These are phyloP conservation scores for Andrena camellia DNA, from an alignment of 2,888 invertebrate genomes.

Conservation along the genomic window DNA sequence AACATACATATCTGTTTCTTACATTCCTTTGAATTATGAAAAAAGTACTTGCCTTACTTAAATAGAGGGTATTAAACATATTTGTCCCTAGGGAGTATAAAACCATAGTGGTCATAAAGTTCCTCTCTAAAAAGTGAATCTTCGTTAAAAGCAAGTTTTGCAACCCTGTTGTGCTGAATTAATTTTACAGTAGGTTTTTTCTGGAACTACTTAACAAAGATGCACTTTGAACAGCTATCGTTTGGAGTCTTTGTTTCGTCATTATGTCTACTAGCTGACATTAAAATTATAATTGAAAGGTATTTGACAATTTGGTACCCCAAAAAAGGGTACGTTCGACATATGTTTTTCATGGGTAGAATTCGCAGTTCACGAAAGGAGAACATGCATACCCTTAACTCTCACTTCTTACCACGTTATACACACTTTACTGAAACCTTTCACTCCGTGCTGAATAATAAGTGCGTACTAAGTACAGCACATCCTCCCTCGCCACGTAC, in stretches of 20 bases:
- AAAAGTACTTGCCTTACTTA: slow-evolving; percentile 4
- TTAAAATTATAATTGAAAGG: too few species aligned
- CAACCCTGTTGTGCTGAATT: background rate
- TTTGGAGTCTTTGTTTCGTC: background rate
- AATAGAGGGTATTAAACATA: background rate
- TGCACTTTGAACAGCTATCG: background rate
- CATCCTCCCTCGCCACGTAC: background rate
- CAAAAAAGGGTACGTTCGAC: background rate
- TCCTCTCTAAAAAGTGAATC: slow-evolving; percentile 19
- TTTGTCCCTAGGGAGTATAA: background rate
- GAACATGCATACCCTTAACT: background rate
- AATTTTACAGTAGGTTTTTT: background rate
- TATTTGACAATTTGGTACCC: too few species aligned
- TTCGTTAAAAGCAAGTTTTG: background rate
- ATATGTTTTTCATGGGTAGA: background rate
- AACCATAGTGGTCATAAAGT: background rate
- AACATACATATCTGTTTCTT: too few species aligned
- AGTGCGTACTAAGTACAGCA: slow-evolving; percentile 11
- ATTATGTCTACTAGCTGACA: too few species aligned
- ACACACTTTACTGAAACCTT: background rate
- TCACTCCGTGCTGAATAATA: background rate
- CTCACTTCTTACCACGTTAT: slow-evolving; percentile 1
- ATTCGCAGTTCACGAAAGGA: background rate
- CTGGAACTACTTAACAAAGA: background rate
- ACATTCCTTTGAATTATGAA: background rate